Conservation (phyloP, 92 coral and sea anemone genomes). For the Diadumene lineata region DNA sequence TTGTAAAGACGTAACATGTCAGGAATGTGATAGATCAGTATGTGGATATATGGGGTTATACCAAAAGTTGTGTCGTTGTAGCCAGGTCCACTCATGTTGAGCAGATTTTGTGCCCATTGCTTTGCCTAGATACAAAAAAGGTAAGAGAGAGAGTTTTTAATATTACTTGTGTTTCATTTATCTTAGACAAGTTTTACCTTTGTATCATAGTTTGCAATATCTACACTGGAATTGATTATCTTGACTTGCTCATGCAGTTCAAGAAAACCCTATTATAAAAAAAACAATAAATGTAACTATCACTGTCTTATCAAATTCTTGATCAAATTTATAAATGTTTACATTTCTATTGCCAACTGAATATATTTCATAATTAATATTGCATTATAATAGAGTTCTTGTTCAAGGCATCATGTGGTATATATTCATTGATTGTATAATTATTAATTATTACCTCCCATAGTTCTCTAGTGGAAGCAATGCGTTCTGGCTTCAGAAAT, state of each 20-base stretch:
- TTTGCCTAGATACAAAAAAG: constrained; percentile 23
- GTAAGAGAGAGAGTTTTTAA: not conserved
- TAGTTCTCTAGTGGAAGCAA: not conserved
- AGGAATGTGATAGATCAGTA: constrained; percentile 38
- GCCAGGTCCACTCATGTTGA: constrained; percentile 46
- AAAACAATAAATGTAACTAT: not conserved
- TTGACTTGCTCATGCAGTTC: not conserved
- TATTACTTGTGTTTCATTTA: not conserved
- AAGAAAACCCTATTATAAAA: not conserved
- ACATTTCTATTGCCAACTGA: no score
- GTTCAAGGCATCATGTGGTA: not conserved
- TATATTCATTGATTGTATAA: not conserved
- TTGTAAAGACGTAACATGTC: constrained; percentile 23
- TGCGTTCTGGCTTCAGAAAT: not conserved
- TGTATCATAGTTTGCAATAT: not conserved
- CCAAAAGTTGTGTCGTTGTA: constrained; percentile 22
- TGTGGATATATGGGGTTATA: constrained; percentile 58
- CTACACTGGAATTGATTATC: not conserved
- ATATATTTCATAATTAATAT: no score
- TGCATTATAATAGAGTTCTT: no score
- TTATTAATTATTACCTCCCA: not conserved
- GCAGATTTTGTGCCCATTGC: constrained; percentile 30
- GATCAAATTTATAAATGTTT: no score
- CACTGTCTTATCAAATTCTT: no score
- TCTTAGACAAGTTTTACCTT: not conserved